phyloP scores from a whole-genome alignment of 2,797 vertebrate genomes.

The Petrocephalus sullivani region DNA sequence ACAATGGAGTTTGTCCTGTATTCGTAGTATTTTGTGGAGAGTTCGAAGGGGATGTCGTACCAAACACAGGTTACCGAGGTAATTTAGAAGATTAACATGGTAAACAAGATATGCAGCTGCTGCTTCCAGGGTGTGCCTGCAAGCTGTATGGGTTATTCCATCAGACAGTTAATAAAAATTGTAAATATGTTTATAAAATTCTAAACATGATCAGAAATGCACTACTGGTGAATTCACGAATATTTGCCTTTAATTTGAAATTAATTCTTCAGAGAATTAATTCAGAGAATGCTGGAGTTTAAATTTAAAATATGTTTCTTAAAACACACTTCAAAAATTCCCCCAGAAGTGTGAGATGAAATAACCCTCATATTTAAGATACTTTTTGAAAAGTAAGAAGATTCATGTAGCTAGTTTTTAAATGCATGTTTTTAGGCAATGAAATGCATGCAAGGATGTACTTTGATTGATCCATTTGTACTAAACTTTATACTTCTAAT shows the following conservation, averaged over 20 bases:
- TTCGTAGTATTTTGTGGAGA: slow-evolving; percentile 78
- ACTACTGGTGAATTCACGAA: neutral
- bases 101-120: slow-evolving; percentile 26
- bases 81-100: slow-evolving; percentile 51
- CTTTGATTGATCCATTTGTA: neutral
- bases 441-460: neutral
- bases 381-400: neutral
- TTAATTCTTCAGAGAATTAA: neutral
- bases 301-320: neutral
- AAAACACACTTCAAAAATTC: neutral
- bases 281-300: neutral
- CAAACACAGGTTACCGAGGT: slow-evolving; percentile 67
- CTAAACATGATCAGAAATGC: neutral
- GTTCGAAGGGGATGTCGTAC: slow-evolving; percentile 58
- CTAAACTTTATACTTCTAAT: neutral
- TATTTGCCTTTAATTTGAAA: neutral
- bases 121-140: slow-evolving; percentile 2
- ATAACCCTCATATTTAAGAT: slow-evolving; percentile 24
- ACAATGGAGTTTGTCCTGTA: slow-evolving; percentile 60
- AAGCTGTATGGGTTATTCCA: slow-evolving; percentile 34
- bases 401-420: neutral
- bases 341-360: slow-evolving; percentile 25
- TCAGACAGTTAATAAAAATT: neutral
- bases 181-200: neutral
- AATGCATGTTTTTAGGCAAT: neutral